Evolutionary conservation across 2,888 invertebrate genomes (phyloP), one percentile per base, ranked within the genome.

Genomic region (Sphecodes monilicornis): DNA sequence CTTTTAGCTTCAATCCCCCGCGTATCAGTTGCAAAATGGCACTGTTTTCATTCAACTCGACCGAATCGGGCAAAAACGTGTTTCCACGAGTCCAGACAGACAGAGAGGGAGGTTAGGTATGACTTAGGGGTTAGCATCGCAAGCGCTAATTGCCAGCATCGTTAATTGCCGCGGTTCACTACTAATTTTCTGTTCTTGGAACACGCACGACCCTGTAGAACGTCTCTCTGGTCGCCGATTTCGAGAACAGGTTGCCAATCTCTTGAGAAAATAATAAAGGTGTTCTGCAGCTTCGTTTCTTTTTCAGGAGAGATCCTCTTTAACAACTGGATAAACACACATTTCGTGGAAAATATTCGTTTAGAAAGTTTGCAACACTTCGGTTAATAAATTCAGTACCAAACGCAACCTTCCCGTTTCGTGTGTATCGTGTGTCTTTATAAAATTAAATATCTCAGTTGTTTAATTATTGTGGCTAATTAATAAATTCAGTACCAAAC

Each of bases 1-100:
- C 88, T 90, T 86, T 90, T 89, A 87, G 81, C 87, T 82, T 75
- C 80, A 83, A 85, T 82, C 86, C 71, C 75, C 79, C 22, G 81
- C 82, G 72, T 81, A 80, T 78, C 83, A 43, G 80, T 83, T 78
- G 77, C 85, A 80, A 88, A 86, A 79, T 85, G 79, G 70, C 78
- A 82, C 89, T 89, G 88, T 88, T 88, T 89, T 89, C 88, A 88
- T 89, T 89, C 78, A 60, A 39, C 46, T 68, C 77, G 75, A 43
- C 66, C 75, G 78, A 89, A 88, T 88, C 73, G 41, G 36, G 64
- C 26, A 74, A 88, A 85, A 87, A 82, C 71, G 41, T 64, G 66
- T 75, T 78, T 72, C 54, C 6, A 13, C 69, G n/a, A 3, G 57
- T 57, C 3, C 10, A 0, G 3, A 39, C 10, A 0, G n/a, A 11